Evolutionary conservation across 2,888 invertebrate species (phyloP).

Genomic region (Callyntrura sp.): DNA sequence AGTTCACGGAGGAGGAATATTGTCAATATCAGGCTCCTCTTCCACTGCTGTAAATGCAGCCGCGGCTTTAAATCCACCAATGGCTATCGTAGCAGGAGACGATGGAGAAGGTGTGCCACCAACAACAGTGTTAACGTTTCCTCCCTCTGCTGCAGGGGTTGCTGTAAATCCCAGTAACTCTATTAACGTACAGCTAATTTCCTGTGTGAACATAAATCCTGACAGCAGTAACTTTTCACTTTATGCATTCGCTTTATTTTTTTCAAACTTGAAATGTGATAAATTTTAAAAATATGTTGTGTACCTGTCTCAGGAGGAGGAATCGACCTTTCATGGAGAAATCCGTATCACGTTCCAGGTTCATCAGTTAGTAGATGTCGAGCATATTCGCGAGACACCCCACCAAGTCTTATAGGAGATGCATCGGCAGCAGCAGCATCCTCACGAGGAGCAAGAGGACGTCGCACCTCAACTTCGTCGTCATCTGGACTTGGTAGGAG

Average conservation of each 20-base stretch:
- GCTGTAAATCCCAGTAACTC: slow-evolving; percentile 69
- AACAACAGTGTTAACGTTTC: slow-evolving; percentile 56
- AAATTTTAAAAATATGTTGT: not conserved
- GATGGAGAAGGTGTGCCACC: slow-evolving; percentile 48
- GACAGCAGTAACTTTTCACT: slow-evolving; percentile 62
- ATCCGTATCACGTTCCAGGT: slow-evolving; percentile 74
- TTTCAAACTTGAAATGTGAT: not conserved
- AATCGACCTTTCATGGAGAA: slow-evolving; percentile 69
- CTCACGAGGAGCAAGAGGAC: slow-evolving; percentile 66
- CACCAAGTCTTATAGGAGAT: not conserved
- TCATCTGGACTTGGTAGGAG: slow-evolving; percentile 62
- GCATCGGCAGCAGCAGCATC: slow-evolving; percentile 49
- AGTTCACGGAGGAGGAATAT: slow-evolving; percentile 58
- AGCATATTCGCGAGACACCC: slow-evolving; percentile 62
- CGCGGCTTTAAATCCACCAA: slow-evolving; percentile 63
- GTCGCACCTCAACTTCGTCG: slow-evolving; percentile 65
- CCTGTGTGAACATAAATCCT: slow-evolving; percentile 75
- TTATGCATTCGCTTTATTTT: not conserved
- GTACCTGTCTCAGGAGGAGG: slow-evolving; percentile 57
- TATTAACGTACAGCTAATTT: slow-evolving; percentile 74
- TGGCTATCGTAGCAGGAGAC: slow-evolving; percentile 62
- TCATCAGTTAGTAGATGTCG: slow-evolving; percentile 68
- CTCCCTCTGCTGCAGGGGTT: slow-evolving; percentile 29
- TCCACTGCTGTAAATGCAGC: slow-evolving; percentile 38
- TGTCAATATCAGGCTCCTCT: slow-evolving; percentile 64